Conservation (phyloP, 2,888 invertebrate species). For the Sarcophaga subvicina region DNA sequence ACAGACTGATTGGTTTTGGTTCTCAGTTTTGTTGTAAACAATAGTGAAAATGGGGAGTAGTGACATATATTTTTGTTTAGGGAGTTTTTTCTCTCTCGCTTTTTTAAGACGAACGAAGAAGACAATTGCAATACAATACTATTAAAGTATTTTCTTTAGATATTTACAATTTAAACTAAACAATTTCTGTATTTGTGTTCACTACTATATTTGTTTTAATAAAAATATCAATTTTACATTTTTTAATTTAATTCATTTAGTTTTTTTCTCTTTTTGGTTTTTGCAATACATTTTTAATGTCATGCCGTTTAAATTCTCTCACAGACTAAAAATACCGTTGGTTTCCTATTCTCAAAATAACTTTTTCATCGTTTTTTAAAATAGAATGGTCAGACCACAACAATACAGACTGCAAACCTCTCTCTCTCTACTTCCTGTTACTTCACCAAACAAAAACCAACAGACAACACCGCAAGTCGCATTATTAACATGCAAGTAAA, state of each 20-base stretch:
- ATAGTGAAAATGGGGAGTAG: slow-evolving; percentile 38
- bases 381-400: slow-evolving; percentile 29
- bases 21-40: slow-evolving; percentile 37
- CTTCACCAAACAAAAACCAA: background rate
- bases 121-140: background rate
- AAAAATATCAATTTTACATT: background rate
- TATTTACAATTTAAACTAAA: background rate
- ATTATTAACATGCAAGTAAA: background rate
- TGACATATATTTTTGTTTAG: background rate
- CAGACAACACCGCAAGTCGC: too few relatives aligned
- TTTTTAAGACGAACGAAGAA: background rate
- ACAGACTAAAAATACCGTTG: slow-evolving; percentile 65
- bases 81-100: slow-evolving; percentile 15
- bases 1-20: background rate
- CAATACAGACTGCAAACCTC: background rate
- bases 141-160: background rate
- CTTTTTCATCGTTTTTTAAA: slow-evolving; percentile 37
- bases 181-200: slow-evolving; percentile 4
- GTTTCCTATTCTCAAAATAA: slow-evolving; percentile 58
- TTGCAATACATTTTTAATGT: slow-evolving; percentile 3
- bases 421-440: slow-evolving; percentile 45
- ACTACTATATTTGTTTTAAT: background rate
- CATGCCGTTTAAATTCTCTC: slow-evolving; percentile 42
- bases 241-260: background rate
- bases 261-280: background rate